Percentiles rank a stretch among this genome's conserved stretches.
These are phyloP conservation scores for Saccopteryx bilineata DNA, from an alignment of 2,113 vertebrate species.

Conservation along the genomic window DNA sequence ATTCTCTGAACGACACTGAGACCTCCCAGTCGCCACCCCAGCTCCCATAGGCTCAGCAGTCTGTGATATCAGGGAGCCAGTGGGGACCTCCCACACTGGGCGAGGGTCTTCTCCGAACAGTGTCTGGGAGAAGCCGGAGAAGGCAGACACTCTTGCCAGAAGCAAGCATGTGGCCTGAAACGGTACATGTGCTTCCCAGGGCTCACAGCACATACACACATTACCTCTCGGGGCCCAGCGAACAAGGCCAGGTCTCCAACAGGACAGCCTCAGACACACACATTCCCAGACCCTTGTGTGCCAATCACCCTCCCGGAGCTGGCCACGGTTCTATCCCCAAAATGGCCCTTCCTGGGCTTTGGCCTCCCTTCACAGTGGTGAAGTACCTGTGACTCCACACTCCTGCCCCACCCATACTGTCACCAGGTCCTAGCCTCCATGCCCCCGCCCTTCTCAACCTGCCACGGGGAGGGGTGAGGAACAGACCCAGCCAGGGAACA, in stretches of 20 bases:
- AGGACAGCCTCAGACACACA: neutral
- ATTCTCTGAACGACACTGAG: neutral
- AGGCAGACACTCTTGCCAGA: neutral
- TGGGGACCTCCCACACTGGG: fast-evolving
- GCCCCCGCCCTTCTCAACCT: neutral
- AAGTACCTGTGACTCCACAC: neutral
- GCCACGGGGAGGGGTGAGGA: fast-evolving
- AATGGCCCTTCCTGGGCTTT: neutral
- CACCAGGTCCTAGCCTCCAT: neutral
- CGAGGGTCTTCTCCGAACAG: neutral
- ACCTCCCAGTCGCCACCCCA: neutral
- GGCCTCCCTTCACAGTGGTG: fast-evolving
- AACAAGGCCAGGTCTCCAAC: neutral
- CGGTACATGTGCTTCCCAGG: fast-evolving
- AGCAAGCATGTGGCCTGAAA: no score
- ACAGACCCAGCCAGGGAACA: neutral
- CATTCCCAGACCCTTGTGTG: no score
- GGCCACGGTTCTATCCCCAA: neutral
- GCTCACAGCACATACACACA: neutral
- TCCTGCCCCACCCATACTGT: fast-evolving
- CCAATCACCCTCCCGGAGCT: no score
- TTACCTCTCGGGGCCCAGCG: fast-evolving
- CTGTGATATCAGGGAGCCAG: fast-evolving
- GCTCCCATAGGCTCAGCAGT: neutral
- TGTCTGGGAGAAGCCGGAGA: neutral